Base-by-base conservation (phyloP, 2,888 invertebrate genomes). In the Teinopalpus imperialis region DNA sequence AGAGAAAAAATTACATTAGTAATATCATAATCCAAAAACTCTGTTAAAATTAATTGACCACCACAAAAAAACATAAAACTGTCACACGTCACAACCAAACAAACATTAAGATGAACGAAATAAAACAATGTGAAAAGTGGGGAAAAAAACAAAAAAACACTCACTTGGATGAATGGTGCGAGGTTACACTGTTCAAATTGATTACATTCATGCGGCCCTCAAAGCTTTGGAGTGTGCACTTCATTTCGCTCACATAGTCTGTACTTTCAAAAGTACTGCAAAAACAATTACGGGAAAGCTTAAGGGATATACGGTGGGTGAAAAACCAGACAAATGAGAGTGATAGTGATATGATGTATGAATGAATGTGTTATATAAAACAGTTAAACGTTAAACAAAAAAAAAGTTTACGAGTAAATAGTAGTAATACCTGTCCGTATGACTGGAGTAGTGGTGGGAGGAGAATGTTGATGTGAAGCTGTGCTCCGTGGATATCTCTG, bases 181-280 rank as follows among this genome's bases (percentile, higher is more conserved):
- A 60, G 64, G 81, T 70, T 69, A 81, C 64, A 77, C 75, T 75
- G 79, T 81, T 81, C 79, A 76, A 70, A 81, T 81, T 85, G 69
- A 76, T 72, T 66, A 82, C 66, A 81, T 86, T 86, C 81, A 83
- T 80, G 83, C 85, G 80, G 79, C 81, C 74, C 73, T 87, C 86
- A 82, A 87, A 81, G 69, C 78, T 85, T 77, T 85, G 85, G 54
- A 78, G 63, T 62, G 82, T 81, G 77, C 81, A 78, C 75, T 80
- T 81, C 56, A 62, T 66, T 78, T 85, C 87, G 66, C 76, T 83
- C 78, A 87, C 75, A 85, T 74, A 76, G 72, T 87, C 87, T 79
- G 86, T 81, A 83, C 85, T 86, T 78, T 87, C 83, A 85, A 85
- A 87, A 82, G 79, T 80, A 86, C 87, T 88, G 88, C 81, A 85